These are phyloP conservation scores for Eira barbara DNA, from an alignment of 2,113 vertebrate species.

Conservation along the genomic window DNA sequence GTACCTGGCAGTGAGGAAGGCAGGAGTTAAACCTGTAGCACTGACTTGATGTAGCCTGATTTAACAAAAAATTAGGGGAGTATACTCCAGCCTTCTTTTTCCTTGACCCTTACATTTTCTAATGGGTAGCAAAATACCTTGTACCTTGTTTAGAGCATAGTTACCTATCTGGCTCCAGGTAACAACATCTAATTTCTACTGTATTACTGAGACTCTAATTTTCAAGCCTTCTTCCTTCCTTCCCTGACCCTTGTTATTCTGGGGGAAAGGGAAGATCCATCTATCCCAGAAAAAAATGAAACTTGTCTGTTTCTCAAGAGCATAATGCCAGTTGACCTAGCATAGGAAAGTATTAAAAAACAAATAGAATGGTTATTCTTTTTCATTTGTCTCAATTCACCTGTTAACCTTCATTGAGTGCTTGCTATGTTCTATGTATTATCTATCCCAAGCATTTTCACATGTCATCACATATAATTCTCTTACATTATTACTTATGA, in stretches of 20 bases:
- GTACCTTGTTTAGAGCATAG: neutral
- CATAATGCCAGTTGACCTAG: neutral
- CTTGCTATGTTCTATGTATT: neutral
- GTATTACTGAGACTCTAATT: neutral
- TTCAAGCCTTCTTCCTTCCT: slow-evolving; percentile 19
- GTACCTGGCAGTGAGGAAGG: neutral
- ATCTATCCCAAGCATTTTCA: neutral
- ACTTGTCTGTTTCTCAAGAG: slow-evolving; percentile 31
- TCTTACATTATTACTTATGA: slow-evolving; percentile 8
- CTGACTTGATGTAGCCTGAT: neutral
- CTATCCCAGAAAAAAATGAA: neutral
- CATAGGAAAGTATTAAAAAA: slow-evolving; percentile 2
- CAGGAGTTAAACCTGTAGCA: neutral
- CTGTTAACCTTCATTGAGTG: slow-evolving; percentile 10
- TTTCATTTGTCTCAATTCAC: neutral
- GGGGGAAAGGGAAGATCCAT: neutral
- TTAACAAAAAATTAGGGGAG: neutral
- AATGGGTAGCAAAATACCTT: neutral
- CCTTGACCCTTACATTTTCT: neutral
- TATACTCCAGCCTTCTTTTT: neutral
- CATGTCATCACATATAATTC: neutral
- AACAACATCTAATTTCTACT: neutral
- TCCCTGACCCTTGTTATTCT: neutral
- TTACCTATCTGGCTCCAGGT: neutral
- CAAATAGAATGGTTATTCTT: neutral